Evolutionary conservation across 2,888 invertebrate species (phyloP).

Genomic region (Chirona hameri): DNA sequence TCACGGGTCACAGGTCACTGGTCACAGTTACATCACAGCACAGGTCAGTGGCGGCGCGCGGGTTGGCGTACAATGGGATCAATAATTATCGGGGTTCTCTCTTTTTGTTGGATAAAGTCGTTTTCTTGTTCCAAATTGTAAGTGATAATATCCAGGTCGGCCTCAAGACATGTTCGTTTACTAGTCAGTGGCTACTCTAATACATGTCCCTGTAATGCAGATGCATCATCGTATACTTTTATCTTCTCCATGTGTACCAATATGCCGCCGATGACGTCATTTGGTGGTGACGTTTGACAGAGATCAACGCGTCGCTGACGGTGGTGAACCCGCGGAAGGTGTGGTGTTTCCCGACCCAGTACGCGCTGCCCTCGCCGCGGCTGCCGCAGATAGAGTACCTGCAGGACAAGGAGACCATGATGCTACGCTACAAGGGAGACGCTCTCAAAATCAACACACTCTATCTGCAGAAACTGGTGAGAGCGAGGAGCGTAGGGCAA

Average conservation of each 20-base stretch:
- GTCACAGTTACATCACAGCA: too few species aligned
- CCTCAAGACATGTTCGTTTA: too few species aligned
- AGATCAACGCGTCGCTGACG: slow-evolving; percentile 47
- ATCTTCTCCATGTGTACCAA: not conserved
- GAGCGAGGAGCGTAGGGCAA: not conserved
- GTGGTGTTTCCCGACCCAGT: slow-evolving; percentile 92
- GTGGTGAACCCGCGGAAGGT: slow-evolving; percentile 78
- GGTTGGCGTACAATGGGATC: too few species aligned
- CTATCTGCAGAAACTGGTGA: slow-evolving; percentile 85
- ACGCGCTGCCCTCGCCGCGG: slow-evolving; percentile 78
- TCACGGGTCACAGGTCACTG: too few species aligned
- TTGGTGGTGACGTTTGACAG: slow-evolving; percentile 37
- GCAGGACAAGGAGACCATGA: slow-evolving; percentile 50
- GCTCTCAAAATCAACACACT: slow-evolving; percentile 74
- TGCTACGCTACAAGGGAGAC: slow-evolving; percentile 82
- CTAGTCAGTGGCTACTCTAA: too few species aligned
- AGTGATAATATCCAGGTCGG: too few species aligned
- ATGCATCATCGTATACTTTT: too few species aligned
- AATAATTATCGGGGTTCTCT: too few species aligned
- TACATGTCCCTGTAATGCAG: too few species aligned
- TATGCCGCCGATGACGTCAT: not conserved
- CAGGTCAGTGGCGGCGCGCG: too few species aligned
- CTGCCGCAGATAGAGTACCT: slow-evolving; percentile 81
- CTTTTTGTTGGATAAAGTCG: too few species aligned
- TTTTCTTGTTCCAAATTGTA: too few species aligned